phyloP scores from a whole-genome alignment of 2,888 invertebrate species.

The Platerodrilus igneus region DNA sequence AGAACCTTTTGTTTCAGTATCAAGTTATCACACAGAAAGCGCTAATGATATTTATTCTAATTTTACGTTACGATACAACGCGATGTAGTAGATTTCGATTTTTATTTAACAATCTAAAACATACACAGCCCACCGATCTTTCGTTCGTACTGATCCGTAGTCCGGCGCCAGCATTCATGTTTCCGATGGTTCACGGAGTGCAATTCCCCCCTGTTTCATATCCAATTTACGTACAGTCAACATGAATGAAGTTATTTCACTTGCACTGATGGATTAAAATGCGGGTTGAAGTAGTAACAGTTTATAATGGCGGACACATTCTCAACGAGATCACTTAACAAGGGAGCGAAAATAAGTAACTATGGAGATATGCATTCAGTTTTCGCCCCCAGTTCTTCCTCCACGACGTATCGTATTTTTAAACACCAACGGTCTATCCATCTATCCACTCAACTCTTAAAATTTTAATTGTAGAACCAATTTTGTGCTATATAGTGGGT shows the following conservation, averaged over 20 bases:
- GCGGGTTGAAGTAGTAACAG: slow-evolving; percentile 22
- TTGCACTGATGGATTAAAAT: slow-evolving; percentile 14
- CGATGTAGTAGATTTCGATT: no score
- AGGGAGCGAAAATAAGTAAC: slow-evolving; percentile 34
- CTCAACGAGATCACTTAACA: slow-evolving; percentile 21
- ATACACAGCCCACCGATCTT: slow-evolving; percentile 22
- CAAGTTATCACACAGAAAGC: no score
- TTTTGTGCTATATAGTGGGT: no score
- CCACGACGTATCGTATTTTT: no score
- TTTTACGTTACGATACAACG: no score
- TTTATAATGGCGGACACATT: no score
- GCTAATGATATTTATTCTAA: no score
- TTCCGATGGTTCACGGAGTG: slow-evolving; percentile 26
- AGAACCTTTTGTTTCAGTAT: no score
- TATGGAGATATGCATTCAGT: slow-evolving; percentile 37
- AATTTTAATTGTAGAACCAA: no score
- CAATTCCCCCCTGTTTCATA: slow-evolving; percentile 25
- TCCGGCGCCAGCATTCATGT: slow-evolving; percentile 31
- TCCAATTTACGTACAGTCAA: slow-evolving; percentile 14
- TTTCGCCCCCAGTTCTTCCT: slow-evolving; percentile 20
- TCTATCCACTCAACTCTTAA: no score
- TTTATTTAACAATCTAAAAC: no score
- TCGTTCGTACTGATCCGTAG: slow-evolving; percentile 31
- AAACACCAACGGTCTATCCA: no score
- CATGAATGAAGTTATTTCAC: slow-evolving; percentile 21